These are phyloP conservation scores for Stegodyphus mimosarum DNA, from an alignment of 1,140 invertebrate genomes.

Conservation along the genomic window DNA sequence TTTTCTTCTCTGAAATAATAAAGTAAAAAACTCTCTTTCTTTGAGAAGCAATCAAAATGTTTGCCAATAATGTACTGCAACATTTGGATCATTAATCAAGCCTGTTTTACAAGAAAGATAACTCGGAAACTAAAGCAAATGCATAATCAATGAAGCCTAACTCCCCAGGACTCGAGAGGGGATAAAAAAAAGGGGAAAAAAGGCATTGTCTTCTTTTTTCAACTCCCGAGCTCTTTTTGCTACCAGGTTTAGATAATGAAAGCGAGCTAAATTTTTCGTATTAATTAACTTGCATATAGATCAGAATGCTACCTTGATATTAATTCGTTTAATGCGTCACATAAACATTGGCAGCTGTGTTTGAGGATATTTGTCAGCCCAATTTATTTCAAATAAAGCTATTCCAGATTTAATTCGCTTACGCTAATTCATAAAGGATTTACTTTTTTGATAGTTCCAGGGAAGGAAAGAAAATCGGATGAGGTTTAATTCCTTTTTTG, in stretches of 20 bases:
- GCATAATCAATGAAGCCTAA: slow-evolving; percentile 58
- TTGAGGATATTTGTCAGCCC: slow-evolving; percentile 14
- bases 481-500: too few species aligned
- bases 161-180: slow-evolving; percentile 9
- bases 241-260: slow-evolving; percentile 54
- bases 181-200: slow-evolving; percentile 34
- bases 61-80: slow-evolving; percentile 61
- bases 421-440: not conserved
- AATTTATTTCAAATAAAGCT: slow-evolving; percentile 56
- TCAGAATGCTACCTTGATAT: slow-evolving; percentile 55
- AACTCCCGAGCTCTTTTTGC: slow-evolving; percentile 13
- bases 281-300: slow-evolving; percentile 53
- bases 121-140: slow-evolving; percentile 60
- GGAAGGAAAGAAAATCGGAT: too few species aligned
- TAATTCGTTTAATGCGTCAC: slow-evolving; percentile 55
- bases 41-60: slow-evolving; percentile 61
- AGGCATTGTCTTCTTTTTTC: slow-evolving; percentile 46
- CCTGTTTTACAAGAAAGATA: slow-evolving; percentile 61
- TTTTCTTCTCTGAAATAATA: slow-evolving; percentile 59
- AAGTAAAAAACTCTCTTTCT: slow-evolving; percentile 53
- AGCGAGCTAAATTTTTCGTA: slow-evolving; percentile 56
- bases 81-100: slow-evolving; percentile 60
- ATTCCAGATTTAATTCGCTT: slow-evolving; percentile 23
- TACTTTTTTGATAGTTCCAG: not conserved
- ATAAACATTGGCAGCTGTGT: slow-evolving; percentile 32